Base-by-base conservation (phyloP, 2,797 vertebrate genomes). In the Spinus pinus region DNA sequence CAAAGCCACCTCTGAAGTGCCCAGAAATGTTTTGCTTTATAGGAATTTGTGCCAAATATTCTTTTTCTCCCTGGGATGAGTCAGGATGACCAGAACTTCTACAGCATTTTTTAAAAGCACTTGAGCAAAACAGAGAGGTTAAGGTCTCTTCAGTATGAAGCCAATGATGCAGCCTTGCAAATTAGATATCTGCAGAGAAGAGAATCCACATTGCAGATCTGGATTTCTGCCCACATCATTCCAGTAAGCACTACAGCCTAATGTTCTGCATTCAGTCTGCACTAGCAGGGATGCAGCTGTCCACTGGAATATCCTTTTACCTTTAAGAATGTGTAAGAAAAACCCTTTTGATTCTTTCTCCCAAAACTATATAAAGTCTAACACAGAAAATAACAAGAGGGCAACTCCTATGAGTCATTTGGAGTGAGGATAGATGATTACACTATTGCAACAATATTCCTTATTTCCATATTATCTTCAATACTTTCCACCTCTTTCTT, bases 171-270 rank as follows among this genome's bases (percentile, higher is more conserved):
- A 90, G 90, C 64, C 56, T 24, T 81, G 62, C 51, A 85, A 87
- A 61, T 62, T 31, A 78, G 62, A 5, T 83, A 86, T 81, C 86
- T 81, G 75, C 95, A 95, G 60, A 71, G 65, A 88, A 91, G 56
- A 93, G 80, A 92, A 86, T 79, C 54, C 80, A 93, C 83, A 75
- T 0, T 95, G 93, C 94, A 95, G 91, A 72, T 79, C 13, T 96
- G 93, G 94, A 91, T 60, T 87, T 90, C 42, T 95, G 95, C 94
- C 95, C 85, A 82, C 57, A 75, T 46, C 65, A 75, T 95, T 92
- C 89, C 94, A 83, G 88, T 82, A 96, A 96, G 64, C 27, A 10
- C 92, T 60, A 61, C 17, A 81, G 79, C 13, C 66, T 25, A 50
- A 82, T 25, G 79, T 9, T 78, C 53, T 86, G 81, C 67, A 56